Conservation (phyloP, 2,888 invertebrate genomes). For the Folsomia manolachei region DNA sequence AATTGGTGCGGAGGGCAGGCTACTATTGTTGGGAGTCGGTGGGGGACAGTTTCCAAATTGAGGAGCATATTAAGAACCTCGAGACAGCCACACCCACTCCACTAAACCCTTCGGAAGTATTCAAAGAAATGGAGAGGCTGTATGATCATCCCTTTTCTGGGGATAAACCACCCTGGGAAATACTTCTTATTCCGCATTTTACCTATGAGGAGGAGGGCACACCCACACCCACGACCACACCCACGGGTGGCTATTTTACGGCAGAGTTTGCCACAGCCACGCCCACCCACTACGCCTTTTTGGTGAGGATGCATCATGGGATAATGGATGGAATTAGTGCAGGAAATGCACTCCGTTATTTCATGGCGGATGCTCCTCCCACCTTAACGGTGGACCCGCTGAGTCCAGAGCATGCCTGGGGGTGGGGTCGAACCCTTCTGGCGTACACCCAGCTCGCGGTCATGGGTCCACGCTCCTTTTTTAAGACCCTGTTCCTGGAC, state of each 20-base stretch:
- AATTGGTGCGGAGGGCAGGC: slow-evolving; percentile 36
- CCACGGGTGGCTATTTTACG: too few relatives aligned
- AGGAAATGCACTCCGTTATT: slow-evolving; percentile 41
- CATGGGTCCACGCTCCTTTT: slow-evolving; percentile 40
- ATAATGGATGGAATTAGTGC: slow-evolving; percentile 47
- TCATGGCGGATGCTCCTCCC: slow-evolving; percentile 36
- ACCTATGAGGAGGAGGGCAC: slow-evolving; percentile 25
- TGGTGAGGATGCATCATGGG: slow-evolving; percentile 45
- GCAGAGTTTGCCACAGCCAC: background rate
- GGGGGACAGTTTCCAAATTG: slow-evolving; percentile 32
- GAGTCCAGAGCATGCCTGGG: slow-evolving; percentile 24
- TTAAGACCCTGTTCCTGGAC: slow-evolving; percentile 40
- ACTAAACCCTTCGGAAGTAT: slow-evolving; percentile 37
- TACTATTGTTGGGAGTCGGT: slow-evolving; percentile 45
- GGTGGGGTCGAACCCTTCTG: slow-evolving; percentile 25
- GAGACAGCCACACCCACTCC: slow-evolving; percentile 16
- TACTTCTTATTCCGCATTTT: slow-evolving; percentile 43
- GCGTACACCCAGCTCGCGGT: slow-evolving; percentile 39
- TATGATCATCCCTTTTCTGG: slow-evolving; percentile 38
- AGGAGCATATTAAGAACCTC: slow-evolving; percentile 38
- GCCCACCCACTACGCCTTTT: slow-evolving; percentile 37
- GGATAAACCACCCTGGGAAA: slow-evolving; percentile 48
- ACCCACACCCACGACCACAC: background rate
- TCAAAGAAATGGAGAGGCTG: slow-evolving; percentile 36
- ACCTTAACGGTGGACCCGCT: slow-evolving; percentile 40